These are phyloP conservation scores for Drosophila arawakana DNA, from an alignment of 1,140 invertebrate species.

Conservation along the genomic window DNA sequence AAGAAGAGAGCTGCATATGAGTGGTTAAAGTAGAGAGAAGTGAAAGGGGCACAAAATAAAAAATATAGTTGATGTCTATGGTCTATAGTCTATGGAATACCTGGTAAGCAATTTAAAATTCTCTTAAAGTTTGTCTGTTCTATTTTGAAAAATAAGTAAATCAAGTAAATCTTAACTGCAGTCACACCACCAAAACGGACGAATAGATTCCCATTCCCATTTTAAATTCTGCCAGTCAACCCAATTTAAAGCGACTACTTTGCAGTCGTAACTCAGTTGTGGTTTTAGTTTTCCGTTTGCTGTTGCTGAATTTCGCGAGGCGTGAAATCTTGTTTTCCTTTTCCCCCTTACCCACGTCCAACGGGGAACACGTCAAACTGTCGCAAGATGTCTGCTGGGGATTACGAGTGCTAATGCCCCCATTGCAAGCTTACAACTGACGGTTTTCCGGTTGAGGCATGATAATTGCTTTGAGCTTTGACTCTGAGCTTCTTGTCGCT, in stretches of 20 bases:
- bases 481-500: not conserved
- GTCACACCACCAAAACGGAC: not conserved
- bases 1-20: not conserved
- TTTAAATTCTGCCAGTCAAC: not conserved
- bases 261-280: not conserved
- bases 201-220: not conserved
- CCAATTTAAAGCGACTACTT: constrained; percentile 5
- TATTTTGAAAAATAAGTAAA: not conserved
- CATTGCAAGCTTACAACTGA: constrained; percentile 26
- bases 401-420: constrained; percentile 31
- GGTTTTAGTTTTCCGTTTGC: constrained; percentile 12
- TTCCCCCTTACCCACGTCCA: not conserved
- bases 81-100: not conserved
- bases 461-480: constrained; percentile 44
- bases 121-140: no score
- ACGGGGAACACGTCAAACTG: not conserved
- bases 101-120: no score
- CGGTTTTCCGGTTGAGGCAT: constrained; percentile 28
- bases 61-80: no score
- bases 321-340: not conserved
- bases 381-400: constrained; percentile 31
- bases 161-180: not conserved
- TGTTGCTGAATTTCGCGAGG: constrained; percentile 12
- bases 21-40: not conserved
- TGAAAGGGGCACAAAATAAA: no score